These are phyloP conservation scores for Phymastichus coffea DNA, from an alignment of 1,140 invertebrate genomes.

Conservation along the genomic window DNA sequence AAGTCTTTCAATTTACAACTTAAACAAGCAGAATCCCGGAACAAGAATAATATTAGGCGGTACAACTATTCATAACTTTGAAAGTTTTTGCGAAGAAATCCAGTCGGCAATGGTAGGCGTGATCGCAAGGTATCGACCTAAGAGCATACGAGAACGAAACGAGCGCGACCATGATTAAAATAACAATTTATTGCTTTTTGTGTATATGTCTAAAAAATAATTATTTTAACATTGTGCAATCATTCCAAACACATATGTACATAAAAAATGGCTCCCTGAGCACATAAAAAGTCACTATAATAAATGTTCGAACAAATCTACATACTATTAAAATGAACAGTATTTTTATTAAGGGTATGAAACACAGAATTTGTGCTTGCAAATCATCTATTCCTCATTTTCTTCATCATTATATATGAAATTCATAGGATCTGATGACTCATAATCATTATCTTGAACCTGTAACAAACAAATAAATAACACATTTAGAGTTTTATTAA, in stretches of 20 bases:
- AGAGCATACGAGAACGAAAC: constrained; percentile 25
- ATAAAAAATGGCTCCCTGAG: constrained; percentile 20
- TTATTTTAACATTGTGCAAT: constrained; percentile 25
- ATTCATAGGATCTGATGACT: constrained; percentile 29
- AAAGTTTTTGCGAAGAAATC: constrained; percentile 77
- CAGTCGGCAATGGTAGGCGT: constrained; percentile 52
- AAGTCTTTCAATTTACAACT: constrained; percentile 81
- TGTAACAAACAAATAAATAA: constrained; percentile 41
- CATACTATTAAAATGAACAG: not conserved
- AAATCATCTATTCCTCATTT: constrained; percentile 15
- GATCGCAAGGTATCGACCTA: constrained; percentile 44
- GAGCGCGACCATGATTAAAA: constrained; percentile 19
- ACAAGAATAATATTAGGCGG: constrained; percentile 85
- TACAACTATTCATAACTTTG: constrained; percentile 88
- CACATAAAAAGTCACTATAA: constrained; percentile 17
- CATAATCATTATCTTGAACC: constrained; percentile 40
- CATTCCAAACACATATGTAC: constrained; percentile 27
- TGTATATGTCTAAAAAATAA: constrained; percentile 16
- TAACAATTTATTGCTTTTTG: constrained; percentile 24
- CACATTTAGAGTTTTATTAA: constrained; percentile 3
- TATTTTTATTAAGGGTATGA: constrained; percentile 9
- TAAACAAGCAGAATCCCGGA: constrained; percentile 72
- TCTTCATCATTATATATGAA: constrained; percentile 29
- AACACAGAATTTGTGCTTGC: constrained; percentile 16
- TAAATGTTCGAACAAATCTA: constrained; percentile 18